Evolutionary conservation across 2,113 vertebrate species (phyloP).

Genomic region (Gambusia affinis): DNA sequence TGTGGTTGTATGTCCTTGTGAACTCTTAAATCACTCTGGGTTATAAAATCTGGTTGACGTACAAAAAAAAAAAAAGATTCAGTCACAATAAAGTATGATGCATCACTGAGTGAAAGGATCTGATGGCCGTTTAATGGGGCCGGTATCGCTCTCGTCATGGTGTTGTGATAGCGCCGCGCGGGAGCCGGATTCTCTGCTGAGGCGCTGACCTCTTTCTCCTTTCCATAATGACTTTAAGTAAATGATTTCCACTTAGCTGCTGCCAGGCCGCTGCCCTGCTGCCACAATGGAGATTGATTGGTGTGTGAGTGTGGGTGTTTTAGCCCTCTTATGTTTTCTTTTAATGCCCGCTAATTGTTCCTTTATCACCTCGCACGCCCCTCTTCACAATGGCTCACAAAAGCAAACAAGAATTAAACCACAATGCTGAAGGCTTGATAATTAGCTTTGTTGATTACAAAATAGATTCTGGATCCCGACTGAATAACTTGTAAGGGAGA

Average conservation of each 20-base stretch:
- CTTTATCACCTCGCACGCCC: conserved; percentile 57
- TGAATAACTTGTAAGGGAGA: background rate
- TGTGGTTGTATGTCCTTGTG: background rate
- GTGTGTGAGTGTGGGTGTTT: conserved; percentile 39
- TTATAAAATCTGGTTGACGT: background rate
- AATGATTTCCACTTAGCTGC: conserved; percentile 77
- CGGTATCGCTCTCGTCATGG: conserved; percentile 18
- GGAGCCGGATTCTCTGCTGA: conserved; percentile 37
- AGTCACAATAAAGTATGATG: conserved; percentile 16
- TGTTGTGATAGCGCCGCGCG: conserved; percentile 18
- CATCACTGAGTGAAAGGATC: conserved; percentile 21
- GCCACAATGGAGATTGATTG: conserved; percentile 75
- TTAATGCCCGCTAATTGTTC: conserved; percentile 70
- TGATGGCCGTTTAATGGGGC: conserved; percentile 20
- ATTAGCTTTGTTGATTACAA: conserved; percentile 28
- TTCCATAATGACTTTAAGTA: conserved; percentile 76
- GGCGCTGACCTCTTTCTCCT: conserved; percentile 71
- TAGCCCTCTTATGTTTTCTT: conserved; percentile 43
- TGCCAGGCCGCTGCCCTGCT: conserved; percentile 60
- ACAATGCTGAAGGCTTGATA: conserved; percentile 23
- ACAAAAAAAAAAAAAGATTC: conserved; percentile 8
- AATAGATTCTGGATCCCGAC: background rate
- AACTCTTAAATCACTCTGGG: background rate
- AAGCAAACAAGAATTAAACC: conserved; percentile 19
- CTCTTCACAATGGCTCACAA: conserved; percentile 26